Evolutionary conservation across 2,888 invertebrate genomes (phyloP), one percentile per base, ranked within the genome.

Genomic region (Conops quadrifasciatus): DNA sequence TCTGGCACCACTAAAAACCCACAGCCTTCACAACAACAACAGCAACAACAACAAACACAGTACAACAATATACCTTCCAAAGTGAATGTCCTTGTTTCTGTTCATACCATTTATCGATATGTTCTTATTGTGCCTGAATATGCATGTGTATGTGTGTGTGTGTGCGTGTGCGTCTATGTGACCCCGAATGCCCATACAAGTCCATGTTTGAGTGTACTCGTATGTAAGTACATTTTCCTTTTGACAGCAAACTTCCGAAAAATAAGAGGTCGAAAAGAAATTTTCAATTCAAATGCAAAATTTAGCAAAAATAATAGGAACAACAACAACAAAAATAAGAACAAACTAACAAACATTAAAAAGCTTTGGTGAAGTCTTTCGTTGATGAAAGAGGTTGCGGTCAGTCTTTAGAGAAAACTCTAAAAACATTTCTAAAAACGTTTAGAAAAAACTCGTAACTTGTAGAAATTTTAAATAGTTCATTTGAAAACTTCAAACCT

Each of bases 61-160:
- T 13, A 43, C 45, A n/a, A n/a, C n/a, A n/a, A 16, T 11, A 13
- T 16, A 49, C 49, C 26, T 24, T 30, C 21, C 68, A 62, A 30
- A 51, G 68, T 68, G 60, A 62, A 68, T 62, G 68, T 68, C 68
- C 68, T 68, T 68, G 68, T 21, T 60, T 59, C n/a, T 49, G 24
- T 51, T 21, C 21, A 58, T 65, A 53, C 16, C n/a, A 26, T 58
- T 24, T 45, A 67, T 21, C n/a, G 51, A 36, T n/a, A n/a, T n/a
- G n/a, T n/a, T n/a, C n/a, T n/a, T n/a, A n/a, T n/a, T n/a, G n/a
- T n/a, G n/a, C n/a, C n/a, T n/a, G n/a, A n/a, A n/a, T n/a, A n/a
- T n/a, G n/a, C n/a, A n/a, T n/a, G n/a, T n/a, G 62, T n/a, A 5
- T 56, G 66, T 7, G 16, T 66, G 53, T 53, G 19, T 51, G 11